Percentiles rank a stretch among this genome's conserved stretches.
Evolutionary conservation across 2,888 invertebrate species (phyloP).

Genomic region (Catocala sponsa): DNA sequence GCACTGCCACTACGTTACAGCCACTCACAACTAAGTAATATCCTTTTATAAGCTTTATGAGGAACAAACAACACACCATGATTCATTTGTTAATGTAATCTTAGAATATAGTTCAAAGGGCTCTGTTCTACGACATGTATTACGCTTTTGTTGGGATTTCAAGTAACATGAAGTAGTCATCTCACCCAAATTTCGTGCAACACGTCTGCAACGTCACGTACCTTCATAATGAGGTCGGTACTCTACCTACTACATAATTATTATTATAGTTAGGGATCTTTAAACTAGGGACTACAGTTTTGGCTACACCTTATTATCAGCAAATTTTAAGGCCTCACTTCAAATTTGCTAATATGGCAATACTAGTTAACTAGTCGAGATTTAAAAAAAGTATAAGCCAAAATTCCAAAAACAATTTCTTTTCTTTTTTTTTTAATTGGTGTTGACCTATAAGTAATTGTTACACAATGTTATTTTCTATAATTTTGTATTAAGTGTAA

Average conservation of each 20-base stretch:
- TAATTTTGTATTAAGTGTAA: too few relatives aligned
- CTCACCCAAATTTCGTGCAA: slow-evolving; percentile 12
- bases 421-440: too few relatives aligned
- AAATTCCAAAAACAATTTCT: too few relatives aligned
- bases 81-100: too few relatives aligned
- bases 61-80: too few relatives aligned
- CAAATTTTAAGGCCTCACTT: background rate
- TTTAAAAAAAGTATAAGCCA: too few relatives aligned
- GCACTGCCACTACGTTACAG: too few relatives aligned
- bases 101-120: background rate
- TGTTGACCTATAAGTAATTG: too few relatives aligned
- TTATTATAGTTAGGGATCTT: background rate
- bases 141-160: background rate
- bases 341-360: background rate
- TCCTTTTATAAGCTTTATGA: too few relatives aligned
- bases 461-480: too few relatives aligned
- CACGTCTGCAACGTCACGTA: slow-evolving; percentile 14
- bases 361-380: background rate
- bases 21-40: too few relatives aligned
- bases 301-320: background rate
- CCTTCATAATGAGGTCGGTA: slow-evolving; percentile 15
- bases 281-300: background rate
- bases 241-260: background rate
- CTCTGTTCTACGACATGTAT: too few relatives aligned
- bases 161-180: slow-evolving; percentile 7